Base-by-base conservation (phyloP, 1,140 invertebrate species). In the Cydia amplana region DNA sequence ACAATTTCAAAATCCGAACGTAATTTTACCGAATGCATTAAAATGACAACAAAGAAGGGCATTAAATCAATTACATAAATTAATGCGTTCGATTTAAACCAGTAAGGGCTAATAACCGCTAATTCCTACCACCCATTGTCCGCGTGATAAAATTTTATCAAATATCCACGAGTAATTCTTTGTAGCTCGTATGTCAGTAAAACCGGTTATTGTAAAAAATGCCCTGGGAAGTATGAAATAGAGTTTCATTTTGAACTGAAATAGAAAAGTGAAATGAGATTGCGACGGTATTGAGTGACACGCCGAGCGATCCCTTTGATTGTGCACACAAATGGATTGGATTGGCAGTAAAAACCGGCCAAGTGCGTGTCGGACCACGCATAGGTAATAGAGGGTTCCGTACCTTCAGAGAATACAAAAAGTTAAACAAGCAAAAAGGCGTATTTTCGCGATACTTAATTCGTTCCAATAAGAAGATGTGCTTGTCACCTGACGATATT, bases 131-230 rank as follows among this genome's bases (percentile, higher is more conserved):
- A 78, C 73, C 76, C 82, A 89, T 90, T 88, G 87, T 88, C 74
- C 82, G 75, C 81, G 81, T 85, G 85, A 90, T 90, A 91, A 90
- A 91, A 91, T 91, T 89, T 90, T 88, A 90, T 90, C 85, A 91
- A 87, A 89, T 85, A 83, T 81, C 20, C 55, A 60, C 9, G 2
- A 23, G 18, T 60, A 10, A 12, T n/a, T 60, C 20, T 10, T 60
- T 4, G 3, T 6, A 23, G 9, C 55, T 60, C 55, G 6, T 60
- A 60, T 60, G 10, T 23, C 55, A 9, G 10, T 60, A 12, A 3
- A 60, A 23, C 1, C 1, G 10, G 1, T 10, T 60, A 60, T 60
- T 2, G 55, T 3, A 60, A 60, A 60, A 60, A 7, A 9, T 60
- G 9, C 55, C 55, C 9, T 23, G n/a, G 51, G 12, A 2, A 83